Evolutionary conservation across 2,888 invertebrate species (phyloP), one percentile per base, ranked within the genome.

Genomic region (Eupithecia subfuscata): DNA sequence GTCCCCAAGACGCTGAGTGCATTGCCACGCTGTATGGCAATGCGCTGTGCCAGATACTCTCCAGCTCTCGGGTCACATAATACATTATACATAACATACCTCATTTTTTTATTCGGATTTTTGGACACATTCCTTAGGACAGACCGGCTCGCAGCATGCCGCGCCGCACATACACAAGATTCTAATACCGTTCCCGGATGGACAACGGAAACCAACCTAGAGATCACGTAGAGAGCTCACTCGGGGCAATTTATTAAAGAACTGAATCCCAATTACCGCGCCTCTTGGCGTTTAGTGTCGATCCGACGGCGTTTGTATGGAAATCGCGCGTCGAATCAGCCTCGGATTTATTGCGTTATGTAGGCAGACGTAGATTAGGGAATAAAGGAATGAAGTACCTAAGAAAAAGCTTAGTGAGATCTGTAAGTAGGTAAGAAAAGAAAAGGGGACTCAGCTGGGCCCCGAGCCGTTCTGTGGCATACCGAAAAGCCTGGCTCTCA

Each of bases 161-260:
- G 37, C 37, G 37, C 37, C 37, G 37, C 37, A 0, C 37, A 37
- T 37, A 37, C 37, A 37, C 2, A 37, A 37, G 37, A 37, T 37
- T 7, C 5, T 37, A 37, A 37, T 37, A 37, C 37, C 45, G 45
- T 77, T 48, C 34, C 30, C 69, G 70, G 5, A 37, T 25, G 6
- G 48, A 63, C 81, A 88, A 83, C 85, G 93, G 82, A 84, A 81
- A 89, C 89, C 67, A 43, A 30, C 25, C 72, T 6, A 67, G 73
- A 80, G 78, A 83, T 80, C 84, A 85, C 85, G 85, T 45, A 70
- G 69, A 75, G 56, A 64, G 76, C 78, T 81, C 79, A 69, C 79
- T 77, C 75, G 67, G 45, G 82, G 90, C 92, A 90, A 91, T 93
- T 92, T 93, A 92, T 93, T 90, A 92, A 90, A 92, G 92, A 92